Evolutionary conservation across 2,888 invertebrate species (phyloP), one percentile per base, ranked within the genome.

Genomic region (Lasioglossum pauxillum): DNA sequence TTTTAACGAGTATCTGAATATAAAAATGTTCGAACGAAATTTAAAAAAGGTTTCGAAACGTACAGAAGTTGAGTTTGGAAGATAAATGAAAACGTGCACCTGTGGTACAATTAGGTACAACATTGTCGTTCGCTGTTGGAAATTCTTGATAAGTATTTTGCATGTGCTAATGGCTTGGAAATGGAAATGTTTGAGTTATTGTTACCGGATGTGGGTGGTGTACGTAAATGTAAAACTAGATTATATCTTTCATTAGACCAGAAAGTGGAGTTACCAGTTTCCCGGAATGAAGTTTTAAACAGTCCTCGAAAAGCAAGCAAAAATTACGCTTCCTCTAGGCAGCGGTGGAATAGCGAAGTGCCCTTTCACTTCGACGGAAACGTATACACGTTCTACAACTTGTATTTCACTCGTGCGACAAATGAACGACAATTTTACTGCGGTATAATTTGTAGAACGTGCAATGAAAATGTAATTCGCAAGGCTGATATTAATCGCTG

Each of bases 221-320:
- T 19, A 67, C 31, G 16, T 67, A 69, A 2, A 67, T 67, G 67
- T 19, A 67, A 23, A 69, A 23, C 38, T 23, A 35, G 35, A 41
- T 71, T n/a, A 41, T 71, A 41, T 71, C 38, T 71, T 71, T 71
- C 41, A 71, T 71, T 71, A 71, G n/a, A 41, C 71, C 41, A 4
- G 41, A 71, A 23, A n/a, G 71, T n/a, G 10, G 10, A 41, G 41
- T 41, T 41, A 23, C 16, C 31, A n/a, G 35, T 23, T 69, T 5
- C 10, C 38, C 23, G 23, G 38, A 69, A 69, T 38, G 12, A 69
- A 69, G 38, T 69, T 69, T 69, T 41, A 31, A 49, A 69, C 16
- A 27, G 69, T 23, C 19, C 38, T 69, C 69, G 69, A 41, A 23
- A 35, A 75, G 35, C 67, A 27, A 67, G 67, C 31, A 35, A 67